Evolutionary conservation across 2,113 vertebrate genomes (phyloP), one percentile per base, ranked within the genome.

Genomic region (Lepidothrix coronata): DNA sequence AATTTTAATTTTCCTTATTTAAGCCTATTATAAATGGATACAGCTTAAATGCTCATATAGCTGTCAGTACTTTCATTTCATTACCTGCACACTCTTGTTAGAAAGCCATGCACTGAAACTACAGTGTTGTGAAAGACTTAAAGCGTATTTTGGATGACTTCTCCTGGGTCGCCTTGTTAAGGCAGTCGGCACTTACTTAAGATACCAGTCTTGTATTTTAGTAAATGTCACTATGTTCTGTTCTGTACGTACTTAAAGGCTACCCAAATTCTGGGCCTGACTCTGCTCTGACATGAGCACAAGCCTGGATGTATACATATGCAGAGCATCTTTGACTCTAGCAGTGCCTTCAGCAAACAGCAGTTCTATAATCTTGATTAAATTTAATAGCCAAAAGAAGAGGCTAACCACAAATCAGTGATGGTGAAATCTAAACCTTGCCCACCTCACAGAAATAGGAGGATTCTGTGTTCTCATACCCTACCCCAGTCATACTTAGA

Each of bases 381-480:
- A 93, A 91, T 84, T 91, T 81, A 93, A 80, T 71, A 91, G 39
- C 33, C 84, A 91, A 87, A 96, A 96, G 75, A 94, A 91, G 91
- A 96, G 77, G 77, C 82, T 94, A 82, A 91, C 94, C 87, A 90
- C n/a, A 28, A 94, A 89, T 77, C 73, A 61, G 87, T 25, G 37
- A 55, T 43, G 49, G 70, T 78, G 89, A 96, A 96, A 94, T 85
- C 76, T 8, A 89, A 95, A 51, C 54, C 49, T 92, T 85, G 73
- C 55, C 86, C 85, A 85, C 91, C 84, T 83, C 62, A 58, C 65
- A 93, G 89, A 91, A 94, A 93, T 94, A 82, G 95, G 94, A 89
- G 75, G 55, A 48, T 70, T 95, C 94, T 96, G 59, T 95, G 79
- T 95, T 95, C 89, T 91, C 24, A 10, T 87, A 96, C 85, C 52